Evolutionary conservation across 2,113 vertebrate species (phyloP).

Genomic region (Bambusicola thoracicus): DNA sequence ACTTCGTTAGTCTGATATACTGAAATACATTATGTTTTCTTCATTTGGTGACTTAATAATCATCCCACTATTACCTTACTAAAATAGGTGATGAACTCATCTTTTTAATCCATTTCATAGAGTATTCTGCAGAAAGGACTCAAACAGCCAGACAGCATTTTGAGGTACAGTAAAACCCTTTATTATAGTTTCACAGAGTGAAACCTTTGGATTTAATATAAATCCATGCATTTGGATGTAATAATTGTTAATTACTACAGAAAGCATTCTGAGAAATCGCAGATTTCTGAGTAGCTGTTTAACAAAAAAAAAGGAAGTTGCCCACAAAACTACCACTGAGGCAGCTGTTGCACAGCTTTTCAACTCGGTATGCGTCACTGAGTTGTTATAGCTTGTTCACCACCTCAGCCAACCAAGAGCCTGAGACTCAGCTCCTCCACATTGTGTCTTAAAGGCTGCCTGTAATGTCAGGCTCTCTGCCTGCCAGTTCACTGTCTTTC

Average conservation of each 20-base stretch:
- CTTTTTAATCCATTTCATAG: neutral
- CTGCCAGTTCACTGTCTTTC: neutral
- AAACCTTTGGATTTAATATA: neutral
- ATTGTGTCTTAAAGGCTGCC: neutral
- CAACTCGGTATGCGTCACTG: neutral
- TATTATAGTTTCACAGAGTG: neutral
- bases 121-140: no score
- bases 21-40: neutral
- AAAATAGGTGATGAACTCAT: neutral
- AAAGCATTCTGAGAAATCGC: neutral
- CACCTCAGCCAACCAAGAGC: neutral
- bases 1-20: neutral
- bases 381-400: fast-evolving
- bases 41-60: neutral
- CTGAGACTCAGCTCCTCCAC: neutral
- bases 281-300: neutral
- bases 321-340: neutral
- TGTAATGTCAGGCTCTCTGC: neutral
- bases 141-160: neutral
- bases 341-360: neutral
- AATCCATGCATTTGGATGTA: neutral
- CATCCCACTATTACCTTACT: neutral
- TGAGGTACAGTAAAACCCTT: neutral
- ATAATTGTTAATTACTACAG: neutral
- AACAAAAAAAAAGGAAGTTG: neutral